Evolutionary conservation across 2,888 invertebrate genomes (phyloP), one percentile per base, ranked within the genome.

Genomic region (Archips crataeganus): DNA sequence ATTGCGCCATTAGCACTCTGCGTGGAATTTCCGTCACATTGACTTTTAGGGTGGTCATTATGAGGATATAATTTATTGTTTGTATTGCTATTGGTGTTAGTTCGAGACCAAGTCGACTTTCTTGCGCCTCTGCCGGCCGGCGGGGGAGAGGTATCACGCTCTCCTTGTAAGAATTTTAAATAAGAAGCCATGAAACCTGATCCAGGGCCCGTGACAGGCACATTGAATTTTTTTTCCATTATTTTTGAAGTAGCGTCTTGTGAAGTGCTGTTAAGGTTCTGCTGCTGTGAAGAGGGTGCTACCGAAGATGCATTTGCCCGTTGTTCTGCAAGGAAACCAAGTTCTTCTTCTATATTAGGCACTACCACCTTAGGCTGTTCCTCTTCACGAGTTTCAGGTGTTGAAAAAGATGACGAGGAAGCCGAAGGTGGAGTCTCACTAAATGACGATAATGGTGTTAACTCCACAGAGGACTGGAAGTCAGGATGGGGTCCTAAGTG

Each of bases 151-250:
- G 96, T 96, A 80, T 98, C 97, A 61, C 97, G 95, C 87, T 97
- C 98, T 78, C 97, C 97, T 92, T 97, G 97, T 79, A 97, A 92
- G 90, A 98, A 98, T 90, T 97, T 98, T 79, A 98, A 95, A 90
- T 97, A 98, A 91, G 98, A 98, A 86, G 97, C 97, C 97, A 98
- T 97, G 90, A 98, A 98, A 77, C 97, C 97, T 68, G 97, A 95
- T 81, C 96, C 96, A 75, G 96, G 95, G 81, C 95, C 95, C 81
- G 94, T 94, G 77, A 95, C 92, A 76, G 95, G 95, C 84, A 95
- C 94, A 84, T 95, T 95, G 82, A 95, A 91, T 85, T 96, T 96
- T 90, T 96, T 96, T 84, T 95, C 96, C 82, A 95, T 92, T 78
- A 94, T 90, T 90, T 95, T 95, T 78, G 90, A 87, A 78, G 84